These are phyloP conservation scores for Panulirus ornatus DNA, from an alignment of 1,140 invertebrate species.

Conservation along the genomic window DNA sequence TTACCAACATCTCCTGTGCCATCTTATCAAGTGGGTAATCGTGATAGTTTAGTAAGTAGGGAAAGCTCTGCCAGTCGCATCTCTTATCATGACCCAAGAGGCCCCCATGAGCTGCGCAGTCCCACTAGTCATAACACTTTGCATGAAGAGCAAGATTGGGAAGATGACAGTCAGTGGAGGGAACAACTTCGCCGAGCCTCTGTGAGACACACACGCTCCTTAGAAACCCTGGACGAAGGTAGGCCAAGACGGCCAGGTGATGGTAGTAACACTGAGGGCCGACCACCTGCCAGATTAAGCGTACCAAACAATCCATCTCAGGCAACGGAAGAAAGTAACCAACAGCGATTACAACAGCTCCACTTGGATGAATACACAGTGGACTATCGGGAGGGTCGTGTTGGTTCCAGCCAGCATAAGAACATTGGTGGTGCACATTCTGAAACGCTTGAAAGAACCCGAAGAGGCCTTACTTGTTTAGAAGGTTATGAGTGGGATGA, in stretches of 20 bases:
- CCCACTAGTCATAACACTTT: constrained; percentile 41
- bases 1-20: constrained; percentile 45
- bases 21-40: constrained; percentile 48
- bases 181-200: constrained; percentile 88
- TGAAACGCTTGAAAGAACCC: constrained; percentile 76
- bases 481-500: constrained; percentile 80
- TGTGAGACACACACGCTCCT: constrained; percentile 85
- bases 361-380: constrained; percentile 77
- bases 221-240: constrained; percentile 75
- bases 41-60: constrained; percentile 58
- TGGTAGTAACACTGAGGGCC: constrained; percentile 67
- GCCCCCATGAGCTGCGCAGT: constrained; percentile 30
- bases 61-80: constrained; percentile 67
- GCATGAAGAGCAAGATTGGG: constrained; percentile 85
- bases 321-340: constrained; percentile 20
- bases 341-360: constrained; percentile 76
- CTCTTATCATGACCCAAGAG: constrained; percentile 43
- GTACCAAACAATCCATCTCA: constrained; percentile 70
- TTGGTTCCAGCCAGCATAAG: constrained; percentile 52
- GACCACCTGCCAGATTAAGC: constrained; percentile 82
- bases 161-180: constrained; percentile 89
- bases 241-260: constrained; percentile 65
- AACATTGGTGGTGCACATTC: constrained; percentile 76
- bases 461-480: constrained; percentile 76
- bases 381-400: constrained; percentile 71